These are phyloP conservation scores for Hassar affinis DNA, from an alignment of 2,113 vertebrate genomes.

Conservation along the genomic window DNA sequence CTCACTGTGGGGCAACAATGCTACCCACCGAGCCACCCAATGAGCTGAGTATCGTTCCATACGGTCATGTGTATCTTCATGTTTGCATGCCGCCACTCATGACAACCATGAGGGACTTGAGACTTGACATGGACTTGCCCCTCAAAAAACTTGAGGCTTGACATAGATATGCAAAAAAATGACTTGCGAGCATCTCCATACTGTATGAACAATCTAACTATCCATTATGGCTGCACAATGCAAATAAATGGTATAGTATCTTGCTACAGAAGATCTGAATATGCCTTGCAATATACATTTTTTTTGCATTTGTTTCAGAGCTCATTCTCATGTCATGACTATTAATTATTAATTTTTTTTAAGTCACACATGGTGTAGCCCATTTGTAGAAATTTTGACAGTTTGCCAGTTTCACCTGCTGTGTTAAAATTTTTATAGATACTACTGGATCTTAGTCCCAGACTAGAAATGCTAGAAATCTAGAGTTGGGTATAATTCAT, in stretches of 20 bases:
- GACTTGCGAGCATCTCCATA: too few species aligned
- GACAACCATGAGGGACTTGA: too few species aligned
- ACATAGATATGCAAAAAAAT: too few species aligned
- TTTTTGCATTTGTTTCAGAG: background rate
- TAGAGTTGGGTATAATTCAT: background rate
- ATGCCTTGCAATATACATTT: background rate
- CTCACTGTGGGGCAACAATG: too few species aligned
- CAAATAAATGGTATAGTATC: background rate
- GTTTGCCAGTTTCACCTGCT: background rate
- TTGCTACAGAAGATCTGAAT: background rate
- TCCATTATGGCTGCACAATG: background rate
- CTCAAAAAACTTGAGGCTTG: too few species aligned
- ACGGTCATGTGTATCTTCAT: too few species aligned
- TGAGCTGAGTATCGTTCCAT: too few species aligned
- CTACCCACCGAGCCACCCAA: too few species aligned
- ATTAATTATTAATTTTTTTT: too few species aligned
- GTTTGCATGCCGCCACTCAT: too few species aligned
- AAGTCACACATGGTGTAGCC: background rate
- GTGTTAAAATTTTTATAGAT: background rate
- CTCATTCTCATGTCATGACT: background rate
- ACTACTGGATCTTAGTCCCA: background rate
- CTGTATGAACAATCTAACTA: background rate
- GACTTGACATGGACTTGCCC: too few species aligned
- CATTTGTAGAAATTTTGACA: background rate
- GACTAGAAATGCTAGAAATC: background rate